phyloP scores from a whole-genome alignment of 2,113 vertebrate species.

The Lophius piscatorius region DNA sequence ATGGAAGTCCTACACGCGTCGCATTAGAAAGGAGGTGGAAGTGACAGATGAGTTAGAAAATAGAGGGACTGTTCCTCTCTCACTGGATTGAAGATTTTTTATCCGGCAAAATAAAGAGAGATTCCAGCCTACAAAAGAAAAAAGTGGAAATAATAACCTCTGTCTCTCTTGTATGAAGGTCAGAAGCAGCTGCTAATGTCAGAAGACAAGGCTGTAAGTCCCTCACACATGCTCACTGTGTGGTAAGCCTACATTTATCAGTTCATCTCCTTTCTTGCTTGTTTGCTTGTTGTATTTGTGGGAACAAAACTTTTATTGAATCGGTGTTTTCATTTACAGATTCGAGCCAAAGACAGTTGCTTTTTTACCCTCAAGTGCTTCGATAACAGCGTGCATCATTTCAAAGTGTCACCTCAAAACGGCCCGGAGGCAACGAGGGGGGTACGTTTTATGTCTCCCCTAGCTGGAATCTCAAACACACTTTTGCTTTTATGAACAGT shows the following conservation, averaged over 20 bases:
- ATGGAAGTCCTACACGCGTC: not conserved
- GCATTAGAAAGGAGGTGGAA: constrained; percentile 21
- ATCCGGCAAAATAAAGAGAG: not conserved
- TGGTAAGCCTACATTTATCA: constrained; percentile 78
- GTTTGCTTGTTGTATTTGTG: not conserved
- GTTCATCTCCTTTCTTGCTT: not conserved
- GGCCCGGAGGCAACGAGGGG: constrained; percentile 85
- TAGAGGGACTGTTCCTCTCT: not conserved
- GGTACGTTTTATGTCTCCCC: constrained; percentile 71
- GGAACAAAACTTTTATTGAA: not conserved
- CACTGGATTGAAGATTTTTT: not conserved
- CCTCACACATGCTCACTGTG: constrained; percentile 89
- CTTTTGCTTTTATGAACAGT: too few species aligned
- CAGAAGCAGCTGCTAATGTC: constrained; percentile 83
- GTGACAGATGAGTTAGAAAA: constrained; percentile 12
- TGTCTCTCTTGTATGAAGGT: constrained; percentile 70
- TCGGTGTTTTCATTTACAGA: constrained; percentile 71
- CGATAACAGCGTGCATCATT: constrained; percentile 92
- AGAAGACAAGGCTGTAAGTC: constrained; percentile 92
- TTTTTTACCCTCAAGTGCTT: constrained; percentile 93
- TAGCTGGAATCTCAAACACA: not conserved
- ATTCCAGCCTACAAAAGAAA: too few species aligned
- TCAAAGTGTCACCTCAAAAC: constrained; percentile 88
- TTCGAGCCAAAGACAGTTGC: constrained; percentile 84
- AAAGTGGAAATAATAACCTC: not conserved